Conservation (phyloP, 2,113 vertebrate genomes). For the Caracal caracal region DNA sequence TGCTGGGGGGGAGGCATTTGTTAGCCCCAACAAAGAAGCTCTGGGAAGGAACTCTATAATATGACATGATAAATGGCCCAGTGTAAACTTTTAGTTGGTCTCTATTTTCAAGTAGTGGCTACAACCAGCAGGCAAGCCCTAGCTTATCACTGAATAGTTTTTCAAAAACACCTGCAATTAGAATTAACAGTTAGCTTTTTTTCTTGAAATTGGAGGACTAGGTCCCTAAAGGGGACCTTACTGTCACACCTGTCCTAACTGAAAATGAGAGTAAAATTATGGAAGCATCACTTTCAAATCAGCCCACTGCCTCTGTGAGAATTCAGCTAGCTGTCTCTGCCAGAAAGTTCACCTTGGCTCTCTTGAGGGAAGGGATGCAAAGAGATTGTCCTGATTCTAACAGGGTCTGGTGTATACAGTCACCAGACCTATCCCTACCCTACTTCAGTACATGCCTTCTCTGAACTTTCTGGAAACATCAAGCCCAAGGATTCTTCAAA, state of each 20-base stretch:
- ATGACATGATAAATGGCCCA: background rate
- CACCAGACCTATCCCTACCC: background rate
- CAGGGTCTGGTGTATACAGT: background rate
- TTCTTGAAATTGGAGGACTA: background rate
- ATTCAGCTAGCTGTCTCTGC: background rate
- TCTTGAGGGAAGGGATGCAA: background rate
- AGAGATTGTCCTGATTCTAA: background rate
- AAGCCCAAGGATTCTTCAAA: background rate
- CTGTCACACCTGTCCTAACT: background rate
- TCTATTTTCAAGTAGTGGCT: conserved; percentile 34
- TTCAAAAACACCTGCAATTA: background rate
- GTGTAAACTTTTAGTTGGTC: conserved; percentile 39
- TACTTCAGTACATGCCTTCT: background rate
- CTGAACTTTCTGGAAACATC: conserved; percentile 17
- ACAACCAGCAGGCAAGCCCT: conserved; percentile 1
- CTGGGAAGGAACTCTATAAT: background rate
- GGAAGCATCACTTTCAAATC: background rate
- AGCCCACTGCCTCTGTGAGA: background rate
- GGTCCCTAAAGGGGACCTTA: background rate
- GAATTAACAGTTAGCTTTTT: background rate
- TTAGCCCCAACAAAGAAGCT: background rate
- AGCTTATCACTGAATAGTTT: background rate
- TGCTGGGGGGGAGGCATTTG: background rate
- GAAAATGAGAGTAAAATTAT: conserved; percentile 4
- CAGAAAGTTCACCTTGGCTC: background rate